These are phyloP conservation scores for Neopelma chrysocephalum DNA, from an alignment of 2,797 vertebrate genomes.

Conservation along the genomic window DNA sequence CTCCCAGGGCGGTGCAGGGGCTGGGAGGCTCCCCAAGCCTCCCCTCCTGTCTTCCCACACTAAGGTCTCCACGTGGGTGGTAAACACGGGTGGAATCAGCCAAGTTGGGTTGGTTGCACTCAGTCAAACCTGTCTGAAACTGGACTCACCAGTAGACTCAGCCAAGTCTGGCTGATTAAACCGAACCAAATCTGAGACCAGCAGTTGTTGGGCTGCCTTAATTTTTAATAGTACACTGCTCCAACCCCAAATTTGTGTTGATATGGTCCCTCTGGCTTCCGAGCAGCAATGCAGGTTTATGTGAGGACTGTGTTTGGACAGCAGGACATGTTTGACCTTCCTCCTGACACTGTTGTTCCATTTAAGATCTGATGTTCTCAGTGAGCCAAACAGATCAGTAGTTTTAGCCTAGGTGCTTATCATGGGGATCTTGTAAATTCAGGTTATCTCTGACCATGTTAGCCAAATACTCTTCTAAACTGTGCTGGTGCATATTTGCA, in stretches of 20 bases:
- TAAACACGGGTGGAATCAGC: background rate
- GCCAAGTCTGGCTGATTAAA: background rate
- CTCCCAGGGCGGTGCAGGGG: background rate
- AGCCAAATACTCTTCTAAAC: background rate
- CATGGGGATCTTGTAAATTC: background rate
- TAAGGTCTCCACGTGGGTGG: background rate
- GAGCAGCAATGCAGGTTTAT: background rate
- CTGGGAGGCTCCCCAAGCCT: background rate
- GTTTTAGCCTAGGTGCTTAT: background rate
- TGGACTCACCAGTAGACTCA: background rate
- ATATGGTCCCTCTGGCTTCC: rapidly evolving
- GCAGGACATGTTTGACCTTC: background rate
- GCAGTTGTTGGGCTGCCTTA: background rate
- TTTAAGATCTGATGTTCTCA: background rate
- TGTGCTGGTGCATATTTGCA: background rate
- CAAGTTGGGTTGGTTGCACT: background rate
- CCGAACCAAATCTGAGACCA: background rate
- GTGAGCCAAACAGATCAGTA: background rate
- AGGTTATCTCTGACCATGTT: background rate
- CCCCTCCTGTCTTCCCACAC: background rate
- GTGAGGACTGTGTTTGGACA: background rate
- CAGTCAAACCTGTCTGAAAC: slow-evolving; percentile 26
- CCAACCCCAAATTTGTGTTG: background rate
- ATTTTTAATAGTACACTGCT: rapidly evolving
- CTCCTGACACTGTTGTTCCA: background rate